Evolutionary conservation across 35 echinoderm and acorn worm genomes (phyloP), one percentile per base, ranked within the genome.

Genomic region (Heliocidaris erythrogramma): DNA sequence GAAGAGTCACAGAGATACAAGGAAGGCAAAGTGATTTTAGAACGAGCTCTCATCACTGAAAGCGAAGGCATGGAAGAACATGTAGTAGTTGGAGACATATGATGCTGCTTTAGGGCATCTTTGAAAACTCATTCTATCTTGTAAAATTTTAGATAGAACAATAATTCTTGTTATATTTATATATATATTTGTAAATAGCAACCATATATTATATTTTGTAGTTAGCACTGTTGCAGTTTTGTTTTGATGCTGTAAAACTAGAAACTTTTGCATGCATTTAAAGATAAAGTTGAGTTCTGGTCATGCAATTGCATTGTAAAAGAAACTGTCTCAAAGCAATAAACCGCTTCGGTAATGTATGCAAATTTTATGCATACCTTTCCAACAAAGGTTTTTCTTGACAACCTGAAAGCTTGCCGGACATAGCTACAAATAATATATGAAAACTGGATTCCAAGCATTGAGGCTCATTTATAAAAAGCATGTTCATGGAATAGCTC

Each of bases 1-100:
- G 98, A 99, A 61, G 98, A 99, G 27, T 97, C 88, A 32, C 98
- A 99, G 91, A 92, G 98, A 48, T 99, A 99, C 96, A 99, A 99
- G 88, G 98, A 99, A 95, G 98, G 98, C 8, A 96, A 95, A 93
- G 95, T 99, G 32, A 99, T 99, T 85, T 85, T 99, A 88, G 98
- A 99, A 78, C 60, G 98, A 84, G 98, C 98, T 3, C 94, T 99
- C 5, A 97, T 99, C 85, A 99, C 97, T 8, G 98, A 99, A 59
- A 99, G 98, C 85, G 98, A 99, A 53, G 96, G 98, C 47, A 96
- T 99, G 49, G 98, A 99, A 91, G 97, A 97, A 52, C 94, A 86
- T 48, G 85, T 94, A 48, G 48, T 94, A 31, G 85, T 86, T 13
- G 65, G 65, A 7, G 69, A 94, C 49, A 94, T 92, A 12, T 92